Base-by-base conservation (phyloP, 2,888 invertebrate species). In the Leptopilina syphax region DNA sequence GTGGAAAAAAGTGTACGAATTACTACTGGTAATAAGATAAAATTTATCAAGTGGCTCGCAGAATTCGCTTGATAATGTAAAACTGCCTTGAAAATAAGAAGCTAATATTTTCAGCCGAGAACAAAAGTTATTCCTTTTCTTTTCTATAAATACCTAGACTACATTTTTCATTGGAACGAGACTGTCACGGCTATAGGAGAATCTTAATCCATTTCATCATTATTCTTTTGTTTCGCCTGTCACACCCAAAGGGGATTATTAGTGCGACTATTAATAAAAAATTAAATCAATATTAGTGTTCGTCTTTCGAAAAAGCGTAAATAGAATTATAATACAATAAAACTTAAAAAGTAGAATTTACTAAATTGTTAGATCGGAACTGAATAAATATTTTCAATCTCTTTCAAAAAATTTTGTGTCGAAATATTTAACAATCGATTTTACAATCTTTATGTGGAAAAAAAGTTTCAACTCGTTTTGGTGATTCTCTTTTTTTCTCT, bases 81-180 rank as follows among this genome's bases (percentile, higher is more conserved):
- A 57, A 18, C 47, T 50, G 24, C 3, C 24, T 18, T 57, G 34
- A 57, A 57, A n/a, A 1, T 41, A 73, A 73, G n/a, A 73, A 73
- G 27, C 18, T n/a, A 34, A 34, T 57, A 57, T 27, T 73, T n/a
- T 54, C 12, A 70, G 34, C 27, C 13, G 24, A 47, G 50, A 73
- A 44, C 44, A 73, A 73, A n/a, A 34, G 0, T 41, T 13, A 5
- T 13, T 73, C 34, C 8, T 5, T 34, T 57, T 8, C 8, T 5
- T 34, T 57, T 8, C 8, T 44, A 70, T 12, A 54, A 57, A 41
- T 57, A 34, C n/a, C 57, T 57, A 27, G 5, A 57, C 57, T 73
- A 41, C 57, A 73, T 73, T 34, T 73, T 73, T 60, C 41, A 73
- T 73, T 34, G 3, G 41, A 73, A 73, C 27, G 34, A 13, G 27